Evolutionary conservation across 2,113 vertebrate genomes (phyloP), one percentile per base, ranked within the genome.

Genomic region (Arvicanthis niloticus): DNA sequence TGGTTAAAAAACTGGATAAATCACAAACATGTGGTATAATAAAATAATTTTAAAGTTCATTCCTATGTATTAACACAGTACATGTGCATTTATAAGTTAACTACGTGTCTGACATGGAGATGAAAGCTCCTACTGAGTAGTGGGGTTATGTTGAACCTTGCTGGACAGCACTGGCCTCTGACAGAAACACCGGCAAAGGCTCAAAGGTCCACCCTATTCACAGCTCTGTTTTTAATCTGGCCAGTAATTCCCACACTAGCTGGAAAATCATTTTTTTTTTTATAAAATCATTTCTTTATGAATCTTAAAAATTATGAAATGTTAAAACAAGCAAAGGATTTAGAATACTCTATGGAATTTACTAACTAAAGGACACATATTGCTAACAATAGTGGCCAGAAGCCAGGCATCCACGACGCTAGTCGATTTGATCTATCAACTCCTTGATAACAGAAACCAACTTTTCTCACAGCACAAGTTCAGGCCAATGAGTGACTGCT

Each of bases 231-330:
- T 87, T 70, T 51, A 22, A 5, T 19, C 56, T 87, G 67, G 40
- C 40, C 1, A 65, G 84, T 45, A 90, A 65, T 56, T 89, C 88
- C 68, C 53, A 88, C 7, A 81, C 22, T 42, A 88, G 53, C 21
- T 88, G 67, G 42, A 22, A 93, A 95, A 87, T 86, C 11, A 40
- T 29, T 48, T 94, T 91, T 80, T 80, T 91, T 85, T 70, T 90
- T 97, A 31, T 5, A 96, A 93, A 95, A 60, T 22, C 19, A 68
- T 86, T 78, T 70, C 53, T 82, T 51, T 90, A 24, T 53, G 62
- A 94, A 72, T 91, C 48, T 92, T 84, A 91, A 94, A 58, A 94
- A 58, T 93, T 60, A 94, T 67, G n/a, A 78, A 95, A 84, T 82
- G 40, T 88, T 85, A 88, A 86, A 93, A 85, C 45, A 85, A 9